Percentiles rank a stretch among this genome's conserved stretches.
These are phyloP conservation scores for Xyrauchen texanus DNA, from an alignment of 2,113 vertebrate genomes.

Conservation along the genomic window DNA sequence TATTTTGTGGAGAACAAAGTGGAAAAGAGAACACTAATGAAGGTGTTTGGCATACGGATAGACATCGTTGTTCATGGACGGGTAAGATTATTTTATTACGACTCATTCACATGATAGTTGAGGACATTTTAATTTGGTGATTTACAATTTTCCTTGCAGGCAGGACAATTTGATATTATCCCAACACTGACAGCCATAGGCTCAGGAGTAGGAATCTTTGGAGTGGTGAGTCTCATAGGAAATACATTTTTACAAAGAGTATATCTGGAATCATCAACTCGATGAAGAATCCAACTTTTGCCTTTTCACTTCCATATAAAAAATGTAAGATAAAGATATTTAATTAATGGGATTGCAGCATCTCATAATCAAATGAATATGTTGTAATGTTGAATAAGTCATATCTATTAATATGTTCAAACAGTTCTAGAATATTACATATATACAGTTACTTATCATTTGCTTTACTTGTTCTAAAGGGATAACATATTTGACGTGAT, in stretches of 20 bases:
- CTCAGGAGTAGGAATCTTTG: slow-evolving; percentile 96
- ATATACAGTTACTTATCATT: too few relatives aligned
- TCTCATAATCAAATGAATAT: too few relatives aligned
- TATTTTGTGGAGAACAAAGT: slow-evolving; percentile 77
- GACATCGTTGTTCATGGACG: slow-evolving; percentile 90
- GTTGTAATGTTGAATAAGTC: too few relatives aligned
- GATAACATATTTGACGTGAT: too few relatives aligned
- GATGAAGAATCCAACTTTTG: too few relatives aligned
- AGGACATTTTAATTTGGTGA: background rate
- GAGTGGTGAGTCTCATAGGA: slow-evolving; percentile 83
- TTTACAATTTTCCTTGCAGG: slow-evolving; percentile 68
- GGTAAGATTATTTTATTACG: slow-evolving; percentile 68
- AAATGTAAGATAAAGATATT: too few relatives aligned
- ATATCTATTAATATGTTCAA: too few relatives aligned
- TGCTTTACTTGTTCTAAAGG: too few relatives aligned
- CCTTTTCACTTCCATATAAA: too few relatives aligned
- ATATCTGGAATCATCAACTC: too few relatives aligned
- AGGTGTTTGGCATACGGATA: slow-evolving; percentile 91
- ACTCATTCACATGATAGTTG: background rate
- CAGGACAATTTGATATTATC: slow-evolving; percentile 95
- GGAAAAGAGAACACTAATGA: slow-evolving; percentile 83
- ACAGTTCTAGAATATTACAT: too few relatives aligned
- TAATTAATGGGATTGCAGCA: too few relatives aligned
- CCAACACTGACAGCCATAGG: slow-evolving; percentile 94
- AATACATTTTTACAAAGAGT: background rate